Conservation (phyloP, 2,797 vertebrate genomes). For the Nannoperca obscura region DNA sequence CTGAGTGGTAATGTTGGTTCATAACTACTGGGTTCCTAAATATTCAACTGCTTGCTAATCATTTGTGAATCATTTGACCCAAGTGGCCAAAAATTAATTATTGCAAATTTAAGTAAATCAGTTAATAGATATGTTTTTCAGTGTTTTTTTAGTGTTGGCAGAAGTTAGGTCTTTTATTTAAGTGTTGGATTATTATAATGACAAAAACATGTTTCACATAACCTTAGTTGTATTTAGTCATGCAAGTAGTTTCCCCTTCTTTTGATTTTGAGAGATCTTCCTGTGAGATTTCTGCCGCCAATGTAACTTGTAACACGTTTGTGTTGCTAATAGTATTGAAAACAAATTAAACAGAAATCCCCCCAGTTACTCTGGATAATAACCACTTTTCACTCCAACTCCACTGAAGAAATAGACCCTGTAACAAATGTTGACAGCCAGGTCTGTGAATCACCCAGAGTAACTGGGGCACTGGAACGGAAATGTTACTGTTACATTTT, state of each 20-base stretch:
- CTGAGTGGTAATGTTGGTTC: not conserved
- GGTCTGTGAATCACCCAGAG: not conserved
- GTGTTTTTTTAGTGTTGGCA: not conserved
- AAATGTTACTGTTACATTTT: not conserved
- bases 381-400: constrained; percentile 13
- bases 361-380: not conserved
- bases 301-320: not conserved
- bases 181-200: not conserved
- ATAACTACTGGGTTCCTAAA: not conserved
- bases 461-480: not conserved
- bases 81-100: no score
- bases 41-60: not conserved
- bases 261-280: not conserved
- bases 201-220: not conserved
- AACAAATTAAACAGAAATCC: constrained; percentile 8
- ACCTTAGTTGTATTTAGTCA: not conserved
- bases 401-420: not conserved
- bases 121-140: no score
- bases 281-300: not conserved
- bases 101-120: no score
- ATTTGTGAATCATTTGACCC: no score
- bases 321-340: not conserved
- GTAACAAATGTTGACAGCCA: not conserved
- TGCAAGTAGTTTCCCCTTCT: not conserved
- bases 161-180: not conserved